Percentiles rank a stretch among this genome's conserved stretches.
These are phyloP conservation scores for Heliconius ismenius DNA, from an alignment of 2,888 invertebrate species.

Conservation along the genomic window DNA sequence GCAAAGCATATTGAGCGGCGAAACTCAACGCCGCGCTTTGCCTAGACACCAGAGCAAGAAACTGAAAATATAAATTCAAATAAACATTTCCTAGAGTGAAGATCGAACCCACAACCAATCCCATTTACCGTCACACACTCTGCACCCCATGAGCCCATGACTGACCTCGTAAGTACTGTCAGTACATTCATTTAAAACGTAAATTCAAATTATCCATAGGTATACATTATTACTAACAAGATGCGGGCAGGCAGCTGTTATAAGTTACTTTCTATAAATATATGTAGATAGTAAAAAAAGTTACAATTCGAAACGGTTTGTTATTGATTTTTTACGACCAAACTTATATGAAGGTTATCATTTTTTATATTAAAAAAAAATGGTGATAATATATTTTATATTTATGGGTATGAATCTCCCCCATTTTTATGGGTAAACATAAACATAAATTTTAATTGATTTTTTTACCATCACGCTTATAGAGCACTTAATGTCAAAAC, in stretches of 20 bases:
- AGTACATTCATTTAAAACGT: neutral
- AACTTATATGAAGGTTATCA: constrained; percentile 3
- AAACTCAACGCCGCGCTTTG: too few relatives aligned
- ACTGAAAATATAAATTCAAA: too few relatives aligned
- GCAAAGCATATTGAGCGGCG: rapidly evolving
- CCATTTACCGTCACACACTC: too few relatives aligned
- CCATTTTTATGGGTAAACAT: neutral
- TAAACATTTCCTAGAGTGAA: too few relatives aligned
- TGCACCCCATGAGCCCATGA: neutral
- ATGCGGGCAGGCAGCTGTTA: constrained; percentile 42
- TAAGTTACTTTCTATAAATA: constrained; percentile 16
- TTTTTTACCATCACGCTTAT: neutral
- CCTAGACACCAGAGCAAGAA: too few relatives aligned
- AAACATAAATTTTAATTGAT: neutral
- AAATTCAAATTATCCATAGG: neutral
- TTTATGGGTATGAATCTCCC: neutral
- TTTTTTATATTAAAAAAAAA: neutral
- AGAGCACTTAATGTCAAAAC: neutral
- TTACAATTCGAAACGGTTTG: constrained; percentile 21
- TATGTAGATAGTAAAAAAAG: constrained; percentile 23
- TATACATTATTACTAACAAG: constrained; percentile 27
- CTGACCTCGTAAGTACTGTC: neutral
- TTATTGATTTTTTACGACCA: constrained; percentile 20
- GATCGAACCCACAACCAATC: too few relatives aligned
- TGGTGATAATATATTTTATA: neutral